Conservation (phyloP, 2,797 vertebrate species). For the Picus viridis region DNA sequence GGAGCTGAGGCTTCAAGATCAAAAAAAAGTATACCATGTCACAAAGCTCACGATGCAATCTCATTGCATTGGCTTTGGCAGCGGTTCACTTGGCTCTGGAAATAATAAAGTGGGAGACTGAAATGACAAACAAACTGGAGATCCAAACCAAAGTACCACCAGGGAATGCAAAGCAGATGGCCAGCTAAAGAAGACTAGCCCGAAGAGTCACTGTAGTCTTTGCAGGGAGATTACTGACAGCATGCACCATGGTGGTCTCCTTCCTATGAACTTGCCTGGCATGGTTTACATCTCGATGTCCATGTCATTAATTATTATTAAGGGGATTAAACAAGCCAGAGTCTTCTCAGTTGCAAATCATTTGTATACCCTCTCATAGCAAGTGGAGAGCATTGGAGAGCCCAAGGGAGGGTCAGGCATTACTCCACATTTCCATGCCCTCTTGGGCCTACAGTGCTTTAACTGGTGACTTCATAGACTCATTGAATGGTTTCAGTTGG, state of each 20-base stretch:
- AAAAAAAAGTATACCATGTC: conserved; percentile 45
- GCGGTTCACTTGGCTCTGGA: conserved; percentile 63
- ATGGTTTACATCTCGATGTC: not conserved
- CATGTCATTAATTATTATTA: not conserved
- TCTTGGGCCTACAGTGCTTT: conserved; percentile 5
- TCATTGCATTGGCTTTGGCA: conserved; percentile 66
- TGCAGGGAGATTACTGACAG: conserved; percentile 8
- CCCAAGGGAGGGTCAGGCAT: not conserved
- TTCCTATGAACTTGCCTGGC: not conserved
- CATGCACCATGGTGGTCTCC: not conserved
- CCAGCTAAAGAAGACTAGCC: conserved; percentile 29
- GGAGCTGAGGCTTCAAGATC: conserved; percentile 28
- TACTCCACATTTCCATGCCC: conserved; percentile 6
- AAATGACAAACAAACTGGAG: conserved; percentile 64
- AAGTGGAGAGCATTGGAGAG: not conserved
- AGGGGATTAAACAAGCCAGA: not conserved
- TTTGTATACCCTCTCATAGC: not conserved
- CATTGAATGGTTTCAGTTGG: no score
- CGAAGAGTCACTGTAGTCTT: conserved; percentile 14
- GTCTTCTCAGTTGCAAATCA: not conserved
- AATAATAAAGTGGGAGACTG: conserved; percentile 67
- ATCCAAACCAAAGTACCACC: conserved; percentile 53
- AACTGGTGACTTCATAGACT: not conserved
- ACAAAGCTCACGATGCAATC: conserved; percentile 64
- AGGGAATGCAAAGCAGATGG: conserved; percentile 69